Conservation (phyloP, 2,888 invertebrate species). For the Dilophus febrilis region DNA sequence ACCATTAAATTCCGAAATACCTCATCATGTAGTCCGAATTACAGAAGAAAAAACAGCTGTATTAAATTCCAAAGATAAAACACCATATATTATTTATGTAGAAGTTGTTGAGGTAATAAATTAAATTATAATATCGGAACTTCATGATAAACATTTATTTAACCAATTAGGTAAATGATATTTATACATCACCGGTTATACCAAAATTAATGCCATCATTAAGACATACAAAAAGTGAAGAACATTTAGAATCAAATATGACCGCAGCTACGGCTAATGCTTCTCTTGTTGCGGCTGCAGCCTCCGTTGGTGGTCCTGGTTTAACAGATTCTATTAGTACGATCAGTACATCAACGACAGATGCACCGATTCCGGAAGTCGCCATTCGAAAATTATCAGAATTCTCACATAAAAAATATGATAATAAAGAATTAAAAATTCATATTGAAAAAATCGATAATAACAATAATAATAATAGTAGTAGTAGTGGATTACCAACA, state of each 20-base stretch:
- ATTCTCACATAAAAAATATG: constrained; percentile 5
- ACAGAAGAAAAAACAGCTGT: constrained; percentile 95
- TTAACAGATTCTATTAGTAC: constrained; percentile 20
- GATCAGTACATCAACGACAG: constrained; percentile 18
- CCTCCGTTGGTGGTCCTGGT: too few species aligned
- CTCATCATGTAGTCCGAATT: constrained; percentile 90
- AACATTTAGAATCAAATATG: constrained; percentile 49
- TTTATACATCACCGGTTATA: constrained; percentile 70
- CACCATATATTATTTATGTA: constrained; percentile 95
- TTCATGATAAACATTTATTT: neutral
- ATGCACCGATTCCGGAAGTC: too few species aligned
- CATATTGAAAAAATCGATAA: constrained; percentile 28
- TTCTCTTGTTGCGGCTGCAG: too few species aligned
- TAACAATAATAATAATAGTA: too few species aligned
- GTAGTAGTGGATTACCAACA: neutral
- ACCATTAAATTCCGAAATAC: constrained; percentile 66
- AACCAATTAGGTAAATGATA: constrained; percentile 42
- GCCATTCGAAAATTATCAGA: too few species aligned
- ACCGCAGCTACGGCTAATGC: constrained; percentile 17
- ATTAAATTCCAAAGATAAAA: constrained; percentile 80
- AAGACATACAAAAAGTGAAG: constrained; percentile 85
- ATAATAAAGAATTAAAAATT: constrained; percentile 27
- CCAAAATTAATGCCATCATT: constrained; percentile 75
- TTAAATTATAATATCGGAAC: too few species aligned
- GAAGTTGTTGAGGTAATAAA: constrained; percentile 63